Base-by-base conservation (phyloP, 2,797 vertebrate species). In the Gadopsis marmoratus region DNA sequence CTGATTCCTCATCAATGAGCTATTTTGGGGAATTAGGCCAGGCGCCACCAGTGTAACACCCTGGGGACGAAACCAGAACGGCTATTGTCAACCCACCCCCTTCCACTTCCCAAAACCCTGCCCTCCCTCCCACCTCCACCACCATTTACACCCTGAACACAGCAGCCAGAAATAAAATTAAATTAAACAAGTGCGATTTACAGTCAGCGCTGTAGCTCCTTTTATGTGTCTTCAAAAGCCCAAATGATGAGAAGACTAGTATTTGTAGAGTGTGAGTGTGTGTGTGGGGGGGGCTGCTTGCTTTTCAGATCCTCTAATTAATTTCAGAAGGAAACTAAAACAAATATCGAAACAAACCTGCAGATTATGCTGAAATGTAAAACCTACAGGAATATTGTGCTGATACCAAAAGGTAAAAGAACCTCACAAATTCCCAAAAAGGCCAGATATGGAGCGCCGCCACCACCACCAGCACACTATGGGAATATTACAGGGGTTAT, bases 11-110 rank as follows among this genome's bases (percentile, higher is more conserved):
- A 88, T 91, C 88, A 90, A 79, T 71, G 61, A 89, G 91, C 86
- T 94, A 94, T 94, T 92, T 81, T 89, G 69, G 82, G 89, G 91
- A 93, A 94, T 86, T 73, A 93, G 92, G 92, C 87, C 87, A 92
- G 74, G 74, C 80, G 59, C 84, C 78, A 87, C 51, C 85, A 77
- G 65, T 17, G 69, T 1, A 74, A 72, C 88, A 79, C 90, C 92
- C 85, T 5, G 33, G 88, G 86, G 90, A 92, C 60, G 10, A 43
- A 84, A 79, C 79, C 72, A 72, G 84, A 88, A 50, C 67, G 37
- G 54, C 82, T 86, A 82, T 65, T 78, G 75, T 71, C 70, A 66
- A 74, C 41, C 35, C 31, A 21, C 29, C 48, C 33, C 78, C 50
- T 23, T 4, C 31, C 19, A 21, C 39, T 7, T 11, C 56, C 35